A percentile compares a stretch with the other conserved stretches of the same genome.
Evolutionary conservation across 92 coral and sea anemone species (phyloP).

Genomic region (Porites divaricata): DNA sequence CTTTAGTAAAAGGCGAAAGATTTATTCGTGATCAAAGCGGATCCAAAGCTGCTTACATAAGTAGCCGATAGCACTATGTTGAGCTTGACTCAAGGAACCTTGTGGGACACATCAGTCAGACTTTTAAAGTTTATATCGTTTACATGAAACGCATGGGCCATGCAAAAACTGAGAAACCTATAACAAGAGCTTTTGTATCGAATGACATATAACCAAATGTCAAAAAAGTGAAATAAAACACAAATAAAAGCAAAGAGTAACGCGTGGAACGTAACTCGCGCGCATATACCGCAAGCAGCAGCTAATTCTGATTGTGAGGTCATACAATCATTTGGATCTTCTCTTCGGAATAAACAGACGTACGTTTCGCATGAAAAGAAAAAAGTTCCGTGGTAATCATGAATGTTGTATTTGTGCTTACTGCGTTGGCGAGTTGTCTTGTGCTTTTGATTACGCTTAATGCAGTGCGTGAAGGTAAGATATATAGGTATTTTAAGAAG

Average conservation of each 20-base stretch:
- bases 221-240: too few relatives aligned
- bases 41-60: not conserved
- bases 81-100: not conserved
- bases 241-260: too few relatives aligned
- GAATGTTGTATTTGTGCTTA: not conserved
- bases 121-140: too few relatives aligned
- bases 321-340: not conserved
- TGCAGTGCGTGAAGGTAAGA: not conserved
- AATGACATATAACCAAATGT: too few relatives aligned
- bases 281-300: not conserved
- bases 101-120: not conserved
- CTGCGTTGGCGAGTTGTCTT: not conserved
- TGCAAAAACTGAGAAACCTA: not conserved
- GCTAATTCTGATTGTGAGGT: not conserved
- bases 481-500: not conserved
- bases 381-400: not conserved
- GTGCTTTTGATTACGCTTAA: not conserved
- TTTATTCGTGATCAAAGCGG: slow-evolving; percentile 40
- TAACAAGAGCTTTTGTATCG: too few relatives aligned
- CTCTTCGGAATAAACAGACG: not conserved
- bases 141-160: not conserved
- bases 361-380: not conserved
- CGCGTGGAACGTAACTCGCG: not conserved
- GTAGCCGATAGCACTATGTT: not conserved
- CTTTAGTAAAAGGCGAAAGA: slow-evolving; percentile 85